Evolutionary conservation across 2,797 vertebrate species (phyloP).

Genomic region (Chelon auratus): DNA sequence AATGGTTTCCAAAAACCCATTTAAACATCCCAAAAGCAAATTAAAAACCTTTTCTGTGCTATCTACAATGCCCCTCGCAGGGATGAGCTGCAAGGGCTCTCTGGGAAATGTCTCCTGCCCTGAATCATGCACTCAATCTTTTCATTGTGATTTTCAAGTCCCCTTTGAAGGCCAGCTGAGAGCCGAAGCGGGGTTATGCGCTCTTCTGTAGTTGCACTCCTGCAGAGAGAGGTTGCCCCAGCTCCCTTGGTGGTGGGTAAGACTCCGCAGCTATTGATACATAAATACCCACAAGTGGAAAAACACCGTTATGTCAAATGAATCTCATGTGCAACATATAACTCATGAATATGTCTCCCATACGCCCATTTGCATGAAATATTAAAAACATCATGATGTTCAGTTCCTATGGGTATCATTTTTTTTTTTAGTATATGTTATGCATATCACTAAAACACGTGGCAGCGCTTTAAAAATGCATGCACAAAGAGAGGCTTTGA

Average conservation of each 20-base stretch:
- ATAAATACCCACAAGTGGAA: slow-evolving; percentile 29
- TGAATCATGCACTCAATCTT: slow-evolving; percentile 17
- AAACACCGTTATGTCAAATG: slow-evolving; percentile 18
- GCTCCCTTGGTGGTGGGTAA: not conserved
- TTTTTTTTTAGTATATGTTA: slow-evolving; percentile 45
- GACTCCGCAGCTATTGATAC: slow-evolving; percentile 22
- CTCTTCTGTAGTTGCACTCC: slow-evolving; percentile 2
- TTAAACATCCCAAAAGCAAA: not conserved
- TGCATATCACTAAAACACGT: slow-evolving; percentile 60
- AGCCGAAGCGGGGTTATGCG: slow-evolving; percentile 24
- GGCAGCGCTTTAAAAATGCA: slow-evolving; percentile 48
- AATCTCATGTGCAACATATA: slow-evolving; percentile 20
- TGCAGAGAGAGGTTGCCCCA: slow-evolving; percentile 12
- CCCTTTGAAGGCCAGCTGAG: not conserved
- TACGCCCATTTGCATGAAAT: slow-evolving; percentile 62
- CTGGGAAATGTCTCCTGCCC: slow-evolving; percentile 7
- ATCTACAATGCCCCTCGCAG: not conserved
- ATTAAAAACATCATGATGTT: slow-evolving; percentile 53
- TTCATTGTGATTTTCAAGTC: slow-evolving; percentile 11
- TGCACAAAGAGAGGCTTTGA: slow-evolving; percentile 27
- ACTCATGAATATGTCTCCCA: slow-evolving; percentile 35
- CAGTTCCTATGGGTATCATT: slow-evolving; percentile 35
- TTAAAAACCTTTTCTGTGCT: no score
- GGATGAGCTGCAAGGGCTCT: not conserved
- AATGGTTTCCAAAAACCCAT: not conserved